Percentiles rank a stretch among this genome's conserved stretches.
phyloP scores from a whole-genome alignment of 2,113 vertebrate species.

The Silurus glanis region DNA sequence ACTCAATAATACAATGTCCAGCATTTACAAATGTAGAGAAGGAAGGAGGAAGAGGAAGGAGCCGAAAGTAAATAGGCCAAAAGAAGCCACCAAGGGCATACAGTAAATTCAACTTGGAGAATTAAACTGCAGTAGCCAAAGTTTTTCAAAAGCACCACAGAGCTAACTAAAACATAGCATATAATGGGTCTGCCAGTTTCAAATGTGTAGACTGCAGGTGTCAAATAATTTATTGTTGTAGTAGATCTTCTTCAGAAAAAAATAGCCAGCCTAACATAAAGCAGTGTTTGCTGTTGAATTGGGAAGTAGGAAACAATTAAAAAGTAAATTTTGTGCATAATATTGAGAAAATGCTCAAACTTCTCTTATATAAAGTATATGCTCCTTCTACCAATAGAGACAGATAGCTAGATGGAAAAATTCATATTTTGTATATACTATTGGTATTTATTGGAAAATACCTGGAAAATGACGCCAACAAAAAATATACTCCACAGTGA shows the following conservation, averaged over 20 bases:
- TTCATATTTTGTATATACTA: too few relatives aligned
- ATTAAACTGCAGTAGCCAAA: not conserved
- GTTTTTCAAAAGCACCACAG: not conserved
- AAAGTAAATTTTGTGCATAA: not conserved
- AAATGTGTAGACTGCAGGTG: not conserved
- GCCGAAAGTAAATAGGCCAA: constrained; percentile 25
- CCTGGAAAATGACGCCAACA: not conserved
- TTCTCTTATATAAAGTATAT: not conserved
- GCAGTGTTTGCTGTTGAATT: not conserved
- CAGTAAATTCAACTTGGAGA: constrained; percentile 3
- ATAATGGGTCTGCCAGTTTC: not conserved
- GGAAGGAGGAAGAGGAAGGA: constrained; percentile 9
- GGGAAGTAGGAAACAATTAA: not conserved
- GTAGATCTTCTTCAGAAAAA: not conserved
- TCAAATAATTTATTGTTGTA: not conserved
- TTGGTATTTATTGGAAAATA: not conserved
- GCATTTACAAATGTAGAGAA: constrained; percentile 43
- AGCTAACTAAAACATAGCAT: not conserved
- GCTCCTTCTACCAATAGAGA: not conserved
- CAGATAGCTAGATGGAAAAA: not conserved
- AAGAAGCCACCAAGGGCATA: constrained; percentile 27
- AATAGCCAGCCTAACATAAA: not conserved
- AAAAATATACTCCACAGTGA: not conserved
- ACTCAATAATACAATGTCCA: constrained; percentile 49
- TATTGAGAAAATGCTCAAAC: not conserved